Base-by-base conservation (phyloP, 2,113 vertebrate genomes). In the Progne subis region DNA sequence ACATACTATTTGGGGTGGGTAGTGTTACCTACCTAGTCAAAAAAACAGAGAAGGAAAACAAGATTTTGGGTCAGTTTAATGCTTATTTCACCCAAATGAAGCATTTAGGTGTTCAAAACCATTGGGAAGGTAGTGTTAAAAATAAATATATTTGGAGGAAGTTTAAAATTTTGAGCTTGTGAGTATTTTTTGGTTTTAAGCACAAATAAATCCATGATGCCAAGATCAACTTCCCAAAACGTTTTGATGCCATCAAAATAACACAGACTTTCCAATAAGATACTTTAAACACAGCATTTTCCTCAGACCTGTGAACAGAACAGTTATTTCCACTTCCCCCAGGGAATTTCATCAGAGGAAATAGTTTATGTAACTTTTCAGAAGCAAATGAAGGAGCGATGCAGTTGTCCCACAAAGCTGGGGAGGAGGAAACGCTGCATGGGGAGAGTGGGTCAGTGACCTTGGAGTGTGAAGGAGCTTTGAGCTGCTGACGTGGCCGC, bases 351-450 rank as follows among this genome's bases (percentile, higher is more conserved):
- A 14, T 93, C 46, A 56, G 52, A 63, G 39, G 34, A 29, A 86
- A 59, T 3, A 75, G 65, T 74, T 90, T 52, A 21, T 85, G 8
- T 68, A 70, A 55, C 41, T 87, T 67, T 68, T 34, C 28, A 82
- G 70, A 76, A 91, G 46, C 83, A 53, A 61, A 69, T 4, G 25
- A 60, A 87, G 31, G 53, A 82, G 37, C 84, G 68, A 81, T 47
- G 32, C 13, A 55, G 50, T 79, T 75, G 60, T 79, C 34, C 74
- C 41, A 11, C 49, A 60, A 52, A 1, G 3, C 47, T 52, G 52
- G 28, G 50, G 64, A 84, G 26, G 13, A 67, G 68, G 63, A 82
- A 69, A 20, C 0, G 0, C 25, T 63, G 46, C 24, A 2, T 0
- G 7, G 12, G 29, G 25, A 29, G 6, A 9, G 12, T 18, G 11